Evolutionary conservation across 2,888 invertebrate genomes (phyloP).

Genomic region (Perdita meconis): DNA sequence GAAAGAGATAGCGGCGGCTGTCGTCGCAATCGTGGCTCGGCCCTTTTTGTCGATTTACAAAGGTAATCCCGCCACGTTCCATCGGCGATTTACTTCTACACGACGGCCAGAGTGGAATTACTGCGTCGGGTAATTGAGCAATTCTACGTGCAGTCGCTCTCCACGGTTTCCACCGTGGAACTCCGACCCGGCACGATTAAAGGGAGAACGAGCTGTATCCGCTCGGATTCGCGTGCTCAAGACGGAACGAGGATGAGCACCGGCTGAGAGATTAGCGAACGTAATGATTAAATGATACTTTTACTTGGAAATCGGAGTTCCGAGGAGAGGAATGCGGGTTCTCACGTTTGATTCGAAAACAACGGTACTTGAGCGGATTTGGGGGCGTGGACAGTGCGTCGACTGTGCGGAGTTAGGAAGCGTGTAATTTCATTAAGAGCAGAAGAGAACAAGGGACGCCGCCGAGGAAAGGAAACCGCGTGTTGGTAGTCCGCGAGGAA

Average conservation of each 20-base stretch:
- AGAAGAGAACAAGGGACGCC: not conserved
- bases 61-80: slow-evolving; percentile 71
- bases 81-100: slow-evolving; percentile 58
- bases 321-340: not conserved
- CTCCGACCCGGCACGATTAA: slow-evolving; percentile 11
- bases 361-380: not conserved
- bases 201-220: not conserved
- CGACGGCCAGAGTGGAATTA: slow-evolving; percentile 50
- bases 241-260: not conserved
- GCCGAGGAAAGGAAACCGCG: not conserved
- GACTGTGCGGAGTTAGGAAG: slow-evolving; percentile 70
- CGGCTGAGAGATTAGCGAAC: not conserved
- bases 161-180: slow-evolving; percentile 42
- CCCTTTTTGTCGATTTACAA: slow-evolving; percentile 73
- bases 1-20: slow-evolving; percentile 47
- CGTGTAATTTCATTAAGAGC: slow-evolving; percentile 75
- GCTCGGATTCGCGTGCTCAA: not conserved
- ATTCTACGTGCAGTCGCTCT: slow-evolving; percentile 66
- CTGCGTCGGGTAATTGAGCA: slow-evolving; percentile 73
- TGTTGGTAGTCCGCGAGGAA: not conserved
- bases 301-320: not conserved
- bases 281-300: too few species aligned
- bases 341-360: not conserved
- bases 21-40: slow-evolving; percentile 55
- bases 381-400: slow-evolving; percentile 31